A percentile compares a stretch with the other conserved stretches of the same genome.
Evolutionary conservation across 2,888 invertebrate species (phyloP).

Genomic region (Anthophora plumipes): DNA sequence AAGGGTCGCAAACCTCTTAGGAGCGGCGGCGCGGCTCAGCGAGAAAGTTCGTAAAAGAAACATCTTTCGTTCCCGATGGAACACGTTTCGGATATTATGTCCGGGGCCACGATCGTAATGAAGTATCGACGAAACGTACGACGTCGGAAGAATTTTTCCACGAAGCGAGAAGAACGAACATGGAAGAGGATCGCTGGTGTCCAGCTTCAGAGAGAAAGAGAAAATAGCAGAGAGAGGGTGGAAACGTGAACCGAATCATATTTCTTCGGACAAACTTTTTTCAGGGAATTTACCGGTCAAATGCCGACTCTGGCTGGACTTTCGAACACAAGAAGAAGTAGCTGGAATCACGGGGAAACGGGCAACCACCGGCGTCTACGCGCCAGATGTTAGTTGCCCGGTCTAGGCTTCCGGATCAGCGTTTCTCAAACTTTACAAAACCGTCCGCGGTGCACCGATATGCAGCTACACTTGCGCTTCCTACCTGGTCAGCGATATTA

Average conservation of each 20-base stretch:
- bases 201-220: neutral
- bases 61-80: slow-evolving; percentile 59
- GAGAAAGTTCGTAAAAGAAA: slow-evolving; percentile 64
- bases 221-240: neutral
- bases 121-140: slow-evolving; percentile 72
- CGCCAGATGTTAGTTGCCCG: slow-evolving; percentile 68
- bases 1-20: slow-evolving; percentile 49
- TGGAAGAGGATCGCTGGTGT: no score
- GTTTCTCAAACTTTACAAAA: slow-evolving; percentile 49
- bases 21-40: slow-evolving; percentile 14
- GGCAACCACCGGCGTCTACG: slow-evolving; percentile 65
- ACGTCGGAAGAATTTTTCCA: slow-evolving; percentile 39
- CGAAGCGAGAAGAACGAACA: no score
- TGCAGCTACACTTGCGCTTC: neutral
- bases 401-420: slow-evolving; percentile 29
- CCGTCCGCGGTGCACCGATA: neutral
- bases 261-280: slow-evolving; percentile 67
- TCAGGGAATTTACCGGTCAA: slow-evolving; percentile 63
- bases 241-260: slow-evolving; percentile 72
- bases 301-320: slow-evolving; percentile 58
- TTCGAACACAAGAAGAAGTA: slow-evolving; percentile 65
- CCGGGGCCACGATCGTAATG: slow-evolving; percentile 64
- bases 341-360: slow-evolving; percentile 65
- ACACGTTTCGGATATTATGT: slow-evolving; percentile 72
- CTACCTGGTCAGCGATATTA: slow-evolving; percentile 13